Base-by-base conservation (phyloP, 2,797 vertebrate species). In the Lepus oiostolus region DNA sequence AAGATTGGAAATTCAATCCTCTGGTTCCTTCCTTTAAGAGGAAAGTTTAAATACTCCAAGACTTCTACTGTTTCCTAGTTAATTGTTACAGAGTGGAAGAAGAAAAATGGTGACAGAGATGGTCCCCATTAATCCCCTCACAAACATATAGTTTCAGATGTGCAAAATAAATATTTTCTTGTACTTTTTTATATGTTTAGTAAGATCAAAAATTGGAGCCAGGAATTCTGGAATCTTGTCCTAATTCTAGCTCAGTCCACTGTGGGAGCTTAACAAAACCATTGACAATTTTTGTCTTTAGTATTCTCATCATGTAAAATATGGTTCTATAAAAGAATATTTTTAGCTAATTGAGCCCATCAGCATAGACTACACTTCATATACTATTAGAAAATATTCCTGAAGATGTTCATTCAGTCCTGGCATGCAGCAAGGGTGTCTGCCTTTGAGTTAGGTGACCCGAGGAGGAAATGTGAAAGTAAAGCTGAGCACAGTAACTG, bases 11-110 rank as follows among this genome's bases (percentile, higher is more conserved):
- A 82, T 52, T 77, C 60, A 77, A 0, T 94, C 62, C 70, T 91
- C 89, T 58, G 62, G 76, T 91, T 93, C 58, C 67, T 67, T 95
- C 14, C 47, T 94, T 94, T 94, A 84, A 77, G 63, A 87, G 71
- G 32, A 77, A 75, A 54, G 28, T 42, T 68, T 74, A 76, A 81
- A 54, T 84, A 24, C 50, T 91, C 67, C 58, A 74, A 70, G 67
- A 86, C 74, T 89, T 67, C 12, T 92, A 4, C 35, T 82, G 0
- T 68, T 90, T 70, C 22, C 72, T 62, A 67, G 26, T 58, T 88
- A 42, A 71, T 42, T 92, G 62, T 86, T 87, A 74, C 50, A 28
- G n/a, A 5, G n/a, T 7, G 21, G 32, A 50, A 30, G 16, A 65
- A 42, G 28, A 75, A 68, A 54, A 71, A 24, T 19, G 38, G 22